Evolutionary conservation across 2,113 vertebrate species (phyloP).

Genomic region (Brachyhypopomus gauderio): DNA sequence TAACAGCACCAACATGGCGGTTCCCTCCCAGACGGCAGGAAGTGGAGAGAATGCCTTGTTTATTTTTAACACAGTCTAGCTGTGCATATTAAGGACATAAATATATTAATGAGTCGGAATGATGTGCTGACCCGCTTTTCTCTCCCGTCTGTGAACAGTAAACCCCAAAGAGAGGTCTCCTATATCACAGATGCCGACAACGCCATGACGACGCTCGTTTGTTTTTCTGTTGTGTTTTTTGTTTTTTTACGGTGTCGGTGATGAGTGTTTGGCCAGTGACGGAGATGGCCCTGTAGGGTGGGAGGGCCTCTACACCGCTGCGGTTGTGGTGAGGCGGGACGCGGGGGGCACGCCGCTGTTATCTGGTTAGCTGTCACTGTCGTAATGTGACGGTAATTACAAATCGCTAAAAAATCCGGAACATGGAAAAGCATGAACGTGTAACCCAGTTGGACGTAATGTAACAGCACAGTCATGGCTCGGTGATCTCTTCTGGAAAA

Average conservation of each 20-base stretch:
- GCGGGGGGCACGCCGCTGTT: background rate
- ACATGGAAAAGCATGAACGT: too few species aligned
- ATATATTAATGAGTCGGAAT: constrained; percentile 56
- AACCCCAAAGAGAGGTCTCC: constrained; percentile 7
- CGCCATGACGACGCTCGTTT: background rate
- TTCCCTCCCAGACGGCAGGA: constrained; percentile 54
- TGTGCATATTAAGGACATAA: constrained; percentile 50
- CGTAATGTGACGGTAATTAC: too few species aligned
- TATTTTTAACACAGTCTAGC: constrained; percentile 54
- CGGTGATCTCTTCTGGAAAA: too few species aligned
- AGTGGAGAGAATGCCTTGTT: constrained; percentile 60
- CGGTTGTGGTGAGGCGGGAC: background rate
- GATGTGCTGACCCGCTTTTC: constrained; percentile 56
- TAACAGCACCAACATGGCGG: constrained; percentile 38
- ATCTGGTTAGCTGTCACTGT: too few species aligned
- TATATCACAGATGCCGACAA: background rate
- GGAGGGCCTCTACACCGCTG: background rate
- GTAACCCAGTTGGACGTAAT: too few species aligned
- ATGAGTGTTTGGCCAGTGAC: too few species aligned
- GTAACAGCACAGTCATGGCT: too few species aligned
- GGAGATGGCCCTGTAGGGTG: background rate
- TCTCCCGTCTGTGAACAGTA: constrained; percentile 3
- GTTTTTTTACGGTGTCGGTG: too few species aligned
- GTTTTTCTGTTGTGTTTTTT: too few species aligned
- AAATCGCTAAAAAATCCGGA: too few species aligned